Conservation (phyloP, 2,113 vertebrate species). For the Felis chaus region DNA sequence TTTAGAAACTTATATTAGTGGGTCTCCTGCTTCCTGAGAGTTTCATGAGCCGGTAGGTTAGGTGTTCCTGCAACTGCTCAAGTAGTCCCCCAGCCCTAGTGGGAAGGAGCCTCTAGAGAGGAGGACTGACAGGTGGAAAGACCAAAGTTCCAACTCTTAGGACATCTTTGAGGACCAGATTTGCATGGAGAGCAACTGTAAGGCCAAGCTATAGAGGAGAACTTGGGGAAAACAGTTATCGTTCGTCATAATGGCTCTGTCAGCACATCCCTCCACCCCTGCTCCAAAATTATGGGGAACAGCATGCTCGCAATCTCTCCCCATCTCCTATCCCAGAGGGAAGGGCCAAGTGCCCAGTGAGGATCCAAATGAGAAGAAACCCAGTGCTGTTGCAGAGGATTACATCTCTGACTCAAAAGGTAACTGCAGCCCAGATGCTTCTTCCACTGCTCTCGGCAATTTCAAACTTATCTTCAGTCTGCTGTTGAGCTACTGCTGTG, state of each 20-base stretch:
- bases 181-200: background rate
- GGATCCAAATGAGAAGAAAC: fast-evolving
- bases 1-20: background rate
- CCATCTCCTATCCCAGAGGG: background rate
- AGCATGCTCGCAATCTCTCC: background rate
- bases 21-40: no score
- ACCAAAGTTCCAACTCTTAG: background rate
- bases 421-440: no score
- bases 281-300: background rate
- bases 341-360: fast-evolving
- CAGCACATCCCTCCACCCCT: no score
- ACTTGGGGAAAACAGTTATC: background rate
- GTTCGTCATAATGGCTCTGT: background rate
- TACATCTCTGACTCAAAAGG: background rate
- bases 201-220: background rate
- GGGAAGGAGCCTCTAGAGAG: background rate
- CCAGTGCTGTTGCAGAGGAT: background rate
- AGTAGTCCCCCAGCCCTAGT: no score
- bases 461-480: background rate
- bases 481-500: background rate
- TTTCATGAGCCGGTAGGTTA: fast-evolving
- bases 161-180: background rate
- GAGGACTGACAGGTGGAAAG: background rate
- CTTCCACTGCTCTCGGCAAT: background rate
- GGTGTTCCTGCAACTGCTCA: fast-evolving